Evolutionary conservation across 2,797 vertebrate species (phyloP).

Genomic region (Okamejei kenojei): DNA sequence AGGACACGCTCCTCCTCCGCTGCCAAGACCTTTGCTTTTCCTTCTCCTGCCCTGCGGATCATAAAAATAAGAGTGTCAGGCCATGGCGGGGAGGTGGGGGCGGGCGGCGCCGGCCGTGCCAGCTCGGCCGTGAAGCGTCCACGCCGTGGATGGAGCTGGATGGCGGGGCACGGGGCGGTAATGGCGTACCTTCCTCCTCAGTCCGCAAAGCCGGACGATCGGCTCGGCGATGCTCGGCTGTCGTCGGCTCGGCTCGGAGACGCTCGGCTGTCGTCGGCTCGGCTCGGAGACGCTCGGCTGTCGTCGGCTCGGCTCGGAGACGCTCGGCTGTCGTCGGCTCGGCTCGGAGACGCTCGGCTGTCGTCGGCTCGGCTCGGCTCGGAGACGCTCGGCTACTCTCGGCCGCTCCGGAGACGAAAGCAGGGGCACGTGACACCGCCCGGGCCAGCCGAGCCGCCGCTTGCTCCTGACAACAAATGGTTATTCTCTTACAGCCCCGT

Average conservation of each 20-base stretch:
- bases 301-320: too few relatives aligned
- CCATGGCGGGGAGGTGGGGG: not conserved
- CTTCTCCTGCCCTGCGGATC: slow-evolving; percentile 19
- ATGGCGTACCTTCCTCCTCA: slow-evolving; percentile 38
- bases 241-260: too few relatives aligned
- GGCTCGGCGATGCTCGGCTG: not conserved
- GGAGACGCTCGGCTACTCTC: slow-evolving; percentile 23
- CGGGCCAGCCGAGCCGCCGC: not conserved
- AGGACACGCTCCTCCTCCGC: slow-evolving; percentile 5
- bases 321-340: too few relatives aligned
- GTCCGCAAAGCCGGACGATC: slow-evolving; percentile 37
- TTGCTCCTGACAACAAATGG: not conserved
- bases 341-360: not conserved
- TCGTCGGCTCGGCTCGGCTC: too few relatives aligned
- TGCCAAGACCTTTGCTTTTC: not conserved
- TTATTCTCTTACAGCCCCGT: not conserved
- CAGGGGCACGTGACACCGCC: slow-evolving; percentile 23
- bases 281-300: not conserved
- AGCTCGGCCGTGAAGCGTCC: too few relatives aligned
- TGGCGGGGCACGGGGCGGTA: not conserved
- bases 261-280: not conserved
- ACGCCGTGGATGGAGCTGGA: slow-evolving; percentile 30
- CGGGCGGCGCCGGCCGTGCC: not conserved
- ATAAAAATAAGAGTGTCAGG: not conserved
- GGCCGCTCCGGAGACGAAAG: slow-evolving; percentile 20